A percentile compares a stretch with the other conserved stretches of the same genome.
These are phyloP conservation scores for Diglossa brunneiventris DNA, from an alignment of 2,113 vertebrate genomes.

Conservation along the genomic window DNA sequence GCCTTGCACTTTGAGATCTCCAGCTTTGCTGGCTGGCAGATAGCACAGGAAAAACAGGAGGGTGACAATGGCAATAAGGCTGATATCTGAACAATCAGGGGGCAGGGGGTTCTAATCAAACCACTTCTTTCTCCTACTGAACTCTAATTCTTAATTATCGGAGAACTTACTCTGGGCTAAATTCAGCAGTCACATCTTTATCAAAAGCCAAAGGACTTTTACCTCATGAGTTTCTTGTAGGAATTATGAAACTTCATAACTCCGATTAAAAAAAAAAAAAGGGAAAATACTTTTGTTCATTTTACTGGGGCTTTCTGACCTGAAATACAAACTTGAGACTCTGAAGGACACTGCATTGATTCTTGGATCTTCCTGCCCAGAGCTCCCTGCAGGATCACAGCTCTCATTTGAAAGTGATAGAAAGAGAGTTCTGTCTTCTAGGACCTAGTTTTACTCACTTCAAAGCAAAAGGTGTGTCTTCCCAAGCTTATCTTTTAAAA, in stretches of 20 bases:
- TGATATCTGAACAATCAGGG: not conserved
- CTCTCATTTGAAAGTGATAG: not conserved
- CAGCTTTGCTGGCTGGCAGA: not conserved
- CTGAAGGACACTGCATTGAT: not conserved
- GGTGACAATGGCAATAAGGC: not conserved
- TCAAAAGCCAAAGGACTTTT: not conserved
- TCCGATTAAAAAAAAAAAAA: not conserved
- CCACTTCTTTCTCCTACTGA: not conserved
- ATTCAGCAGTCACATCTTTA: not conserved
- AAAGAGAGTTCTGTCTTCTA: not conserved
- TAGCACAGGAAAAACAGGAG: not conserved
- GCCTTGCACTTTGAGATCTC: not conserved
- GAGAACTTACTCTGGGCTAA: not conserved
- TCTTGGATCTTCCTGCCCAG: not conserved
- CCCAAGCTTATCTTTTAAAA: not conserved
- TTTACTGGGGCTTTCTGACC: not conserved
- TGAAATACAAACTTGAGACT: not conserved
- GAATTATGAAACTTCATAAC: not conserved
- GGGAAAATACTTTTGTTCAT: not conserved
- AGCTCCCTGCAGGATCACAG: not conserved
- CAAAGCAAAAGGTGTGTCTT: not conserved
- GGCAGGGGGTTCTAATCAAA: not conserved
- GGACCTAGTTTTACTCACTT: not conserved
- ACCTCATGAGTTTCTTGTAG: not conserved
- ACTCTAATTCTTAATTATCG: not conserved